Conservation (phyloP, 2,888 invertebrate species). For the Willowsia nigromaculata region DNA sequence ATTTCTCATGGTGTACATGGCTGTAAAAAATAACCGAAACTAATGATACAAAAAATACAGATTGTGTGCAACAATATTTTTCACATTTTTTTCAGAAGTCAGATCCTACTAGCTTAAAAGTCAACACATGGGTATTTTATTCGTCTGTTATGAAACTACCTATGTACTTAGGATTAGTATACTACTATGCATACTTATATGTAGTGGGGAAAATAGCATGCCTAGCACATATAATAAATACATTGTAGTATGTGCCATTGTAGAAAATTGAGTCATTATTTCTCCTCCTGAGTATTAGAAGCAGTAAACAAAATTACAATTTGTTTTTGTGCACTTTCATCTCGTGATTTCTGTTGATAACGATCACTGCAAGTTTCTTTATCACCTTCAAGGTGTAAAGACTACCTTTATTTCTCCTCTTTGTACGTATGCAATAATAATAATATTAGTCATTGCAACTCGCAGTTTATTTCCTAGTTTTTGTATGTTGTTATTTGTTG, state of each 20-base stretch:
- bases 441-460: conserved; percentile 36
- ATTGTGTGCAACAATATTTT: neutral
- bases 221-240: no score
- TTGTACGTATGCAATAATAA: conserved; percentile 15
- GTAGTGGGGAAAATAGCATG: neutral
- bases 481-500: neutral
- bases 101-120: no score
- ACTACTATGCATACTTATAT: neutral
- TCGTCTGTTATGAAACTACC: no score
- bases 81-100: no score
- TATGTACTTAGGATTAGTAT: neutral
- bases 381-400: neutral
- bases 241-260: neutral
- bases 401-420: neutral
- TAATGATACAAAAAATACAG: neutral
- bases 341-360: conserved; percentile 26
- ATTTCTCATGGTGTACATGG: no score
- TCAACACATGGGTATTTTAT: no score
- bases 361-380: conserved; percentile 6
- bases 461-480: conserved; percentile 47
- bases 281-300: neutral
- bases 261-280: conserved; percentile 46
- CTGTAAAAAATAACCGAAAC: neutral
- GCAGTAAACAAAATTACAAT: conserved; percentile 46
- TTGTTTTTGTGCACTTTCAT: conserved; percentile 25